phyloP scores from a whole-genome alignment of 1,140 invertebrate genomes.

The Lordiphosa clarofinis region DNA sequence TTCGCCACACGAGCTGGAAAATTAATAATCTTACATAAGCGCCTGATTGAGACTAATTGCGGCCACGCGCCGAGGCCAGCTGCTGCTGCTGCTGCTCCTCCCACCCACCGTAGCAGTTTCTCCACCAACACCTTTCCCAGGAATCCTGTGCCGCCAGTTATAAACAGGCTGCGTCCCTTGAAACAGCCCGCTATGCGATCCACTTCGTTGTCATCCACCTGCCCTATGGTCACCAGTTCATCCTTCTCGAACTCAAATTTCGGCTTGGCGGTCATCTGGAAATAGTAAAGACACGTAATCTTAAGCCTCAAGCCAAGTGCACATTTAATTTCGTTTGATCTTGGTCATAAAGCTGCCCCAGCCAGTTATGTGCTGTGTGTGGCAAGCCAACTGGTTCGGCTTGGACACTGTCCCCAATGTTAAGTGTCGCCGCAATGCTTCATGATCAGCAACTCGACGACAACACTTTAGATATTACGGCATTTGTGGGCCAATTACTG shows the following conservation, averaged over 20 bases:
- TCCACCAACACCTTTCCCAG: constrained; percentile 94
- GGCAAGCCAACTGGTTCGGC: constrained; percentile 26
- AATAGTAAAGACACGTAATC: constrained; percentile 7
- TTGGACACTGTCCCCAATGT: constrained; percentile 37
- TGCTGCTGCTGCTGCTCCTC: constrained; percentile 22
- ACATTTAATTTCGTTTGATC: constrained; percentile 65
- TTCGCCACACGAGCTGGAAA: constrained; percentile 81
- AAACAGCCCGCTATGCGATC: constrained; percentile 82
- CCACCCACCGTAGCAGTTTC: constrained; percentile 86
- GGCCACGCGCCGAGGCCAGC: constrained; percentile 36
- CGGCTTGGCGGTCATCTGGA: constrained; percentile 60
- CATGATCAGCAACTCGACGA: constrained; percentile 17
- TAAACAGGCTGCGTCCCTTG: constrained; percentile 80
- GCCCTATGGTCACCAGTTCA: constrained; percentile 51
- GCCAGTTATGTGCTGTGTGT: constrained; percentile 16
- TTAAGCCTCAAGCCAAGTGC: constrained; percentile 45
- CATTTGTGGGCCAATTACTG: constrained; percentile 45
- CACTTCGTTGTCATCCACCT: constrained; percentile 63
- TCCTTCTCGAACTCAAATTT: constrained; percentile 70
- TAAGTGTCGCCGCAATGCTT: constrained; percentile 15
- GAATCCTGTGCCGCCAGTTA: constrained; percentile 89
- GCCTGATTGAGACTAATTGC: constrained; percentile 52
- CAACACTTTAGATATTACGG: constrained; percentile 12
- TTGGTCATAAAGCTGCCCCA: constrained; percentile 44
- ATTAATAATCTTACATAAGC: constrained; percentile 64